Evolutionary conservation across 2,888 invertebrate genomes (phyloP), one percentile per base, ranked within the genome.

Genomic region (Ceratothoa steindachneri): DNA sequence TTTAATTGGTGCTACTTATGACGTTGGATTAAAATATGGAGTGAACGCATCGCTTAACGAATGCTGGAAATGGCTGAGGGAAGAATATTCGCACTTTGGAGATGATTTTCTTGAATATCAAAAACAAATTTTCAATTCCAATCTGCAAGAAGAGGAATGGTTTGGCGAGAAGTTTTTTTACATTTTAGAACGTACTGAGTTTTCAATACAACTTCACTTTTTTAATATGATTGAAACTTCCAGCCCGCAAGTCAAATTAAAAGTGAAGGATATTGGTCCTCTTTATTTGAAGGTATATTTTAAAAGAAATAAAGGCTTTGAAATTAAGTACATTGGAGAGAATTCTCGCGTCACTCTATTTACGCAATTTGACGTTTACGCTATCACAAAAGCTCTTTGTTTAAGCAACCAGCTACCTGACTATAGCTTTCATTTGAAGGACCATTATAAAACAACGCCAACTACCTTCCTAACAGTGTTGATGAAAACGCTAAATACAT

Each of bases 381-480:
- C 74, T 53, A 41, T 77, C n/a, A 77, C 75, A 74, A 77, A 75
- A 30, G 53, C 74, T 66, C 52, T 77, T n/a, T 30, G 67, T 2
- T 15, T 67, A 53, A 77, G 74, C 30, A 77, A 77, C 31, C 68
- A 71, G 15, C 28, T 75, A 28, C 72, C 74, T 1, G 71, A 74
- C 67, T 75, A 74, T 67, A 72, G 74, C 5, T 72, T 77, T 41
- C 74, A 77, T 53, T 74, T 77, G 74, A 72, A 77, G 65, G 77
- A 77, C 28, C 71, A 70, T 53, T 67, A 72, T 65, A 41, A 72
- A 30, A 77, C 77, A 22, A 77, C 74, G 15, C 77, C 77, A 19
- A 70, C 72, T 9, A 70, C 74, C 1, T 66, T 77, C n/a, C 60
- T 77, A n/a, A 73, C 24, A 31, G 74, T 77, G 51, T 69, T 77